Conservation (phyloP, 2,888 invertebrate genomes). For the Ochropleura leucogaster region DNA sequence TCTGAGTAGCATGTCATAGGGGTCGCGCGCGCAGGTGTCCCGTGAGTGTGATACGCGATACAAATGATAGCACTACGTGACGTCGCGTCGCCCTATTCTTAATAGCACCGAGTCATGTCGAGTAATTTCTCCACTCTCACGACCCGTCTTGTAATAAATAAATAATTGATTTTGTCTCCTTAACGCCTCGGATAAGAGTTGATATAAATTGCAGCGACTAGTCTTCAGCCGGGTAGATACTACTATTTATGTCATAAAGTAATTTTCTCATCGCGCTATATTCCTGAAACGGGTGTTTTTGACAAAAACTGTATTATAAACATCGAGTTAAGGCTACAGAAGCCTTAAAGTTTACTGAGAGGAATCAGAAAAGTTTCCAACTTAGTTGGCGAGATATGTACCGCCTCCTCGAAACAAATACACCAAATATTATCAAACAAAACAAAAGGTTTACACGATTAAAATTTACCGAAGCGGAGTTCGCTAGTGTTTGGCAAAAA, state of each 20-base stretch:
- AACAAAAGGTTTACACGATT: constrained; percentile 40
- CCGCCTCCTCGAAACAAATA: constrained; percentile 20
- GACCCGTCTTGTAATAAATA: constrained; percentile 42
- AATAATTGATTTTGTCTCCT: constrained; percentile 49
- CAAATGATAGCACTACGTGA: constrained; percentile 57
- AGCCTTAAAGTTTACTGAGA: background rate
- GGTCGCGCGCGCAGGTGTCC: constrained; percentile 59
- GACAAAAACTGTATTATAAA: background rate
- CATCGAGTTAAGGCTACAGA: background rate
- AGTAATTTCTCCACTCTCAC: constrained; percentile 39
- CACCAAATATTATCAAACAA: constrained; percentile 39
- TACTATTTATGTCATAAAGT: constrained; percentile 21
- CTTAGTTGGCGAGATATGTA: constrained; percentile 1
- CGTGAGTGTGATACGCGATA: constrained; percentile 37
- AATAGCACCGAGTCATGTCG: constrained; percentile 42
- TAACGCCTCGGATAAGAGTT: constrained; percentile 23
- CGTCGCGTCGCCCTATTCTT: constrained; percentile 42
- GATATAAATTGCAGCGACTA: constrained; percentile 44
- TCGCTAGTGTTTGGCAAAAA: constrained; percentile 43
- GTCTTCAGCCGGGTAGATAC: constrained; percentile 15
- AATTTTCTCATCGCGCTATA: constrained; percentile 8
- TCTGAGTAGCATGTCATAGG: background rate
- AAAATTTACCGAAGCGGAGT: constrained; percentile 24
- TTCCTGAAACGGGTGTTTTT: constrained; percentile 10
- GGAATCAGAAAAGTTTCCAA: constrained; percentile 14